phyloP scores from a whole-genome alignment of 2,888 invertebrate genomes.

The Callyntrura guangdongensis region DNA sequence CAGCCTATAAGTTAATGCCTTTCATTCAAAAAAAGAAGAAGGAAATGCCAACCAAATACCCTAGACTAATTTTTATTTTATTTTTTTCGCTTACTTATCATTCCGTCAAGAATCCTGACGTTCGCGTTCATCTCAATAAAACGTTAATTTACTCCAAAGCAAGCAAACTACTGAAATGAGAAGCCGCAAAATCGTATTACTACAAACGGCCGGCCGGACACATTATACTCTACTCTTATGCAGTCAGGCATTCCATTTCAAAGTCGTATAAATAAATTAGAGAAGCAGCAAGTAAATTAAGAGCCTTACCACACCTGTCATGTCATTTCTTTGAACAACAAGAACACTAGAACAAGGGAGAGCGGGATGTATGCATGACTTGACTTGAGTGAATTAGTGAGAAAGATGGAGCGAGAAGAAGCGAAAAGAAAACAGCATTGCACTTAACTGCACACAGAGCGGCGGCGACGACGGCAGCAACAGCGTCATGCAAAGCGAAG shows the following conservation, averaged over 20 bases:
- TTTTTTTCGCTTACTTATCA: background rate
- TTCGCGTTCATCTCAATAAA: background rate
- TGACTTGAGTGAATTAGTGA: constrained; percentile 53
- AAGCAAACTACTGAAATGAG: background rate
- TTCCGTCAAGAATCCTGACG: background rate
- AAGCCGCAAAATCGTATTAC: background rate
- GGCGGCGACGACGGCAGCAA: background rate
- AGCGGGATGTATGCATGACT: constrained; percentile 49
- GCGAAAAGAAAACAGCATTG: constrained; percentile 35
- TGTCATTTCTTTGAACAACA: constrained; percentile 56
- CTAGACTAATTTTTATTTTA: no score
- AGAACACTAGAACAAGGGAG: background rate
- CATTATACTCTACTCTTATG: background rate
- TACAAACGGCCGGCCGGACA: constrained; percentile 6
- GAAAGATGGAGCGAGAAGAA: constrained; percentile 7
- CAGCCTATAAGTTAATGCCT: no score
- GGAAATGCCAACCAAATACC: no score
- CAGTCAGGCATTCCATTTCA: constrained; percentile 4
- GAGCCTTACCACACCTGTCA: constrained; percentile 69
- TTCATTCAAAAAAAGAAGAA: no score
- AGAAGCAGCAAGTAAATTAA: constrained; percentile 45
- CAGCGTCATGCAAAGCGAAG: background rate
- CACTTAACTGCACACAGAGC: no score
- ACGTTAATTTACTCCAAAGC: constrained; percentile 3
- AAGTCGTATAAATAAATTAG: constrained; percentile 54